Evolutionary conservation across 2,797 vertebrate species (phyloP), one percentile per base, ranked within the genome.

Genomic region (Echiichthys vipera): DNA sequence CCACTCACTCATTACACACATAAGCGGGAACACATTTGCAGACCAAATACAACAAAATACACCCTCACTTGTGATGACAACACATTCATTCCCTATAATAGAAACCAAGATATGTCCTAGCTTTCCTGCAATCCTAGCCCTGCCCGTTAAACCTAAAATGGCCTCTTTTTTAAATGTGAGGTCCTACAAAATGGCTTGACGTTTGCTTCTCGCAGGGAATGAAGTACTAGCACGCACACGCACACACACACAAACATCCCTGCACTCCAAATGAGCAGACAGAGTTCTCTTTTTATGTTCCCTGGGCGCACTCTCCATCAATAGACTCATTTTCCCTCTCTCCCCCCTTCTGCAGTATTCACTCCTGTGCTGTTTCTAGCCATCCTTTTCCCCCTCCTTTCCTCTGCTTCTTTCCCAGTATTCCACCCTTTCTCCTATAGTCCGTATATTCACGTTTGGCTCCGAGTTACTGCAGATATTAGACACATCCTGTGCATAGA

Each of bases 281-380:
- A 90, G 78, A 89, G 86, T 88, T 88, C 81, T 87, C 85, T 85
- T 87, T 91, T 91, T 74, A 89, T 77, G 76, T 88, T 88, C 78
- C 80, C 84, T 74, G 37, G 85, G 80, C 59, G 11, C 54, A 2
- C 78, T 79, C 80, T 80, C 76, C 83, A 85, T 89, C 87, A 91
- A 93, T 91, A 90, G 88, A 78, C 84, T 88, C 81, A 91, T 91
- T 92, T 91, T 91, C 40, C 71, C 80, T 62, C 83, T 57, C 75
- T 51, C 54, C 70, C 42, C n/a, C 63, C 55, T 59, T 65, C 85
- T 86, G 84, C 85, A 87, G 82, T 32, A 79, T 80, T 73, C 77
- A 83, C 75, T 75, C 65, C 45, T 50, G 67, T 49, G 6, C 68
- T 9, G 24, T 58, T 84, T 77, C 69, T 47, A 70, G 39, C 71